Percentiles rank a stretch among this genome's conserved stretches.
These are phyloP conservation scores for Xanthorhoe spadicearia DNA, from an alignment of 2,888 invertebrate genomes.

Conservation along the genomic window DNA sequence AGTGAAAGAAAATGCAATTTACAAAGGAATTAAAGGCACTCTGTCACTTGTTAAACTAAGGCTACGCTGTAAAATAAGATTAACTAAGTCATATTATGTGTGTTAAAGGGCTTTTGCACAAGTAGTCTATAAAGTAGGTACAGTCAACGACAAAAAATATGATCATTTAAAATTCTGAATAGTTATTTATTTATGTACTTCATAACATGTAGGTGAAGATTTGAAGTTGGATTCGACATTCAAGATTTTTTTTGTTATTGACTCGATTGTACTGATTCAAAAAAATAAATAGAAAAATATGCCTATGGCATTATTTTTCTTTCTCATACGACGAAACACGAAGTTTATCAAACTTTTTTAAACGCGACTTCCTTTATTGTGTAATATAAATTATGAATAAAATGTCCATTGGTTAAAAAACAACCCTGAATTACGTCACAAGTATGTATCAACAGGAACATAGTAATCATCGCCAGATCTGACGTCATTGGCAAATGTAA, in stretches of 20 bases:
- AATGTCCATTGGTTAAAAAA: too few species aligned
- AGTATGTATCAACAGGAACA: neutral
- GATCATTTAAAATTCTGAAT: neutral
- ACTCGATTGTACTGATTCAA: too few species aligned
- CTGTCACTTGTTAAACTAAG: constrained; percentile 18
- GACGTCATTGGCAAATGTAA: neutral
- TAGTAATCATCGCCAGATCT: neutral
- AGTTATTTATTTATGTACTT: neutral
- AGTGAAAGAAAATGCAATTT: constrained; percentile 1
- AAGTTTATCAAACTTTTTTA: too few species aligned
- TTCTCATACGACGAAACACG: too few species aligned
- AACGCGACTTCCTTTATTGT: too few species aligned
- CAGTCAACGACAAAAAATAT: constrained; percentile 17
- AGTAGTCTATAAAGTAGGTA: constrained; percentile 11
- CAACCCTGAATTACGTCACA: too few species aligned
- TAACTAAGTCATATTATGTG: constrained; percentile 14
- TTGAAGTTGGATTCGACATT: too few species aligned
- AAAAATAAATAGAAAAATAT: too few species aligned
- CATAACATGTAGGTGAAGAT: neutral
- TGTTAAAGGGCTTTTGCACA: constrained; percentile 27
- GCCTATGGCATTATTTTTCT: too few species aligned
- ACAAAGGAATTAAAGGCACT: constrained; percentile 22
- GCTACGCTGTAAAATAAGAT: constrained; percentile 25
- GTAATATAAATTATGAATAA: too few species aligned
- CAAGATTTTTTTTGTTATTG: too few species aligned